Conservation (phyloP, 1,140 invertebrate species). For the Macrosteles quadrilineatus region DNA sequence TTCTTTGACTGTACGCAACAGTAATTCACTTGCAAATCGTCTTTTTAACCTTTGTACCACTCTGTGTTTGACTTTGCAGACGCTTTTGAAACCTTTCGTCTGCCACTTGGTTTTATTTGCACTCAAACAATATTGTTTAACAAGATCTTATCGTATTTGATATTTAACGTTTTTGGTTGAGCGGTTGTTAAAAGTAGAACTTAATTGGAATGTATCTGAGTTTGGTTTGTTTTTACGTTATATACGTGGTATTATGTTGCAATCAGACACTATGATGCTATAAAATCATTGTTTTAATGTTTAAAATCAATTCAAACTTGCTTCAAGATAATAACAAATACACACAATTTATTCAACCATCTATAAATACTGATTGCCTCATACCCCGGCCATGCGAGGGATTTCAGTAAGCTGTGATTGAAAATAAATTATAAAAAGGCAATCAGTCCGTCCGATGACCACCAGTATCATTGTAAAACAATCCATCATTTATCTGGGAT, state of each 20-base stretch:
- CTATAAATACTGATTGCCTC: constrained; percentile 8
- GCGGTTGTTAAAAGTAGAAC: too few relatives aligned
- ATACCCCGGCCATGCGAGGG: background rate
- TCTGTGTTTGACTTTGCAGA: background rate
- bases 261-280: too few relatives aligned
- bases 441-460: background rate
- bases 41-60: constrained; percentile 13
- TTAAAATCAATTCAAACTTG: too few relatives aligned
- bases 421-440: constrained; percentile 3
- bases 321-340: too few relatives aligned
- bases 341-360: background rate
- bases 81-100: background rate
- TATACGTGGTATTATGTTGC: too few relatives aligned
- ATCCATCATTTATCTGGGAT: constrained; percentile 1
- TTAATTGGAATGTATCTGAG: too few relatives aligned
- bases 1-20: constrained; percentile 21
- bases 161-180: too few relatives aligned
- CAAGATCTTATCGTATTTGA: too few relatives aligned
- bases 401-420: constrained; percentile 3
- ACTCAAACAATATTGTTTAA: too few relatives aligned
- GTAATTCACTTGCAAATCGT: constrained; percentile 17
- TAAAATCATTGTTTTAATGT: too few relatives aligned
- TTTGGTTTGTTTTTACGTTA: too few relatives aligned
- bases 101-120: background rate
- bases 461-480: background rate